Conservation (phyloP, 2,888 invertebrate genomes). For the Mactromeris polynyma region DNA sequence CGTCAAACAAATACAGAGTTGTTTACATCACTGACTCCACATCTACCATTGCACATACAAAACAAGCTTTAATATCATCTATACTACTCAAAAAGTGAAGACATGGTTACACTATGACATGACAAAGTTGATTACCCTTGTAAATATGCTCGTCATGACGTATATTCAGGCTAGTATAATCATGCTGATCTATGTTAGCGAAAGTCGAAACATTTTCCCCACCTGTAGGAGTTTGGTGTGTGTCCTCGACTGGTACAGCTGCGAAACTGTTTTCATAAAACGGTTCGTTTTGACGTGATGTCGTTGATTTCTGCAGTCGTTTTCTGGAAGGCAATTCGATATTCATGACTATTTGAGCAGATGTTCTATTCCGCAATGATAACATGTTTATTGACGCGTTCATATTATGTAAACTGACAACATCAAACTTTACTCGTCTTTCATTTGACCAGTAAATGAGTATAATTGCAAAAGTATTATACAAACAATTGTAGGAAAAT, state of each 20-base stretch:
- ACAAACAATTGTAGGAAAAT: no score
- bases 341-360: neutral
- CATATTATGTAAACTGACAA: no score
- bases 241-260: neutral
- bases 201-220: neutral
- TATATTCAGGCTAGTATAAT: neutral
- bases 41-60: neutral
- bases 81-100: neutral
- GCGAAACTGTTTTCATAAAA: constrained; percentile 2
- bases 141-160: neutral
- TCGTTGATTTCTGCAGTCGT: neutral
- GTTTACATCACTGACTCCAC: neutral
- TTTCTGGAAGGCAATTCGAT: neutral
- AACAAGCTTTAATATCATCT: neutral
- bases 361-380: neutral
- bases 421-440: no score
- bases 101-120: neutral
- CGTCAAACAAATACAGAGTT: no score
- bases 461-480: no score
- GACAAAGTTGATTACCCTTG: neutral
- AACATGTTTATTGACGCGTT: neutral
- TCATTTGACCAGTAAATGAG: neutral
- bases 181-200: neutral
- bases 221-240: neutral
- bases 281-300: neutral